Base-by-base conservation (phyloP, 1,140 invertebrate species). In the Eupeodes corollae region DNA sequence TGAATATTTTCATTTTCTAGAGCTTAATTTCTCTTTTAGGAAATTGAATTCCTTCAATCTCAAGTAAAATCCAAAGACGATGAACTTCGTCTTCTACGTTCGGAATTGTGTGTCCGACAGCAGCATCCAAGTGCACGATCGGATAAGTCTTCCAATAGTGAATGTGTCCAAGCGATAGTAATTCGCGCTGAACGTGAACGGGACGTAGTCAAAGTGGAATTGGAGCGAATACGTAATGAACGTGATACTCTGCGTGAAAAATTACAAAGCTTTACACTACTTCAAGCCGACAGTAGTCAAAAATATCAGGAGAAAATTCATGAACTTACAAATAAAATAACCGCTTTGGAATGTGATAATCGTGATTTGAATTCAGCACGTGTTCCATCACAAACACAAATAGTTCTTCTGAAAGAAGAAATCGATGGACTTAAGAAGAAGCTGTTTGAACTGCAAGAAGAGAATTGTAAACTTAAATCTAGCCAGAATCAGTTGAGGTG, bases 51-150 rank as follows among this genome's bases (percentile, higher is more conserved):
- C 21, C 33, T 67, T 37, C 57, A 63, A 18, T 41, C 52, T 1
- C 63, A 67, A 57, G 56, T 67, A n/a, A 56, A 63, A 43, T 62
- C 59, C 2, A 67, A 67, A 34, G 63, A 67, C n/a, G 63, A 67
- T 5, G 63, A 67, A 31, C 35, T 67, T 0, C 51, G 51, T 2
- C 41, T 52, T 1, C 42, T 66, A 5, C 57, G 63, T 3, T 18
- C 51, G 0, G 60, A 66, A 16, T 30, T 66, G 3, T 63, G 58
- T 40, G 9, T 47, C 14, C 50, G 42, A 33, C 41, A 44, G 38
- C 46, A 50, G 15, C 19, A 46, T 34, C 45, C 33, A 15, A 33
- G 41, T 13, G 50, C 45, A 18, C 46, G 50, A 11, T 51, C 50
- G 14, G 16, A 41, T 18, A 8, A n/a, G 1, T 33, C 42, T 32